Base-by-base conservation (phyloP, 1,140 invertebrate genomes). In the Rhagoletis zephyria region DNA sequence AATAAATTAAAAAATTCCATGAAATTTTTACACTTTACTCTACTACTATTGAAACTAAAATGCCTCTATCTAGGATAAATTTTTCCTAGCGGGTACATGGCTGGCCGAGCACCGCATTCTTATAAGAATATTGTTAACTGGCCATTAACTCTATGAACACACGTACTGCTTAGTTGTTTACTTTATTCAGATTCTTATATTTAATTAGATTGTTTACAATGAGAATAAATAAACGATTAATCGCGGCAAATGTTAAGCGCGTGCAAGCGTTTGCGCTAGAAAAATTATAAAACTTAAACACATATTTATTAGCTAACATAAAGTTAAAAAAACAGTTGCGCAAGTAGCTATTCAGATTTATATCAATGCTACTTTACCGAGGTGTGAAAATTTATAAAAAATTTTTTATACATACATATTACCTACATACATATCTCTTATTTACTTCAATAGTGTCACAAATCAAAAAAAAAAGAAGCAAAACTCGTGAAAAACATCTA, bases 141-240 rank as follows among this genome's bases (percentile, higher is more conserved):
- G 10, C 10, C 51, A 10, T 10, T 56, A 7, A 56, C 51, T 56
- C 51, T 7, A 2, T 10, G 51, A 56, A 10, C 2, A 67, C 3
- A 6, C 64, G 64, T 67, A 7, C 7, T 2, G 40, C 10, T 30
- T 6, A 64, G n/a, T 19, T 74, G 40, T 14, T 9, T 74, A 14
- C 67, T 42, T 45, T 48, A 48, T 30, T 45, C 16, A 9, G 16
- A 51, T 30, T 51, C 48, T 30, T 56, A 56, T 6, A 19, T 81
- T 10, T 59, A 56, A 81, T 81, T 56, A 81, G 30, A 30, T 59
- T 19, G n/a, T 81, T 51, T 56, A 42, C 51, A 56, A 81, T n/a
- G 16, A 14, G 64, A 7, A n/a, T 16, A 81, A 51, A 19, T 81
- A 81, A 77, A 19, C 74, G 48, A 56, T 81, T 81, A 81, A 19